Base-by-base conservation (phyloP, 1,140 invertebrate species). In the Trypoxylus dichotomus region DNA sequence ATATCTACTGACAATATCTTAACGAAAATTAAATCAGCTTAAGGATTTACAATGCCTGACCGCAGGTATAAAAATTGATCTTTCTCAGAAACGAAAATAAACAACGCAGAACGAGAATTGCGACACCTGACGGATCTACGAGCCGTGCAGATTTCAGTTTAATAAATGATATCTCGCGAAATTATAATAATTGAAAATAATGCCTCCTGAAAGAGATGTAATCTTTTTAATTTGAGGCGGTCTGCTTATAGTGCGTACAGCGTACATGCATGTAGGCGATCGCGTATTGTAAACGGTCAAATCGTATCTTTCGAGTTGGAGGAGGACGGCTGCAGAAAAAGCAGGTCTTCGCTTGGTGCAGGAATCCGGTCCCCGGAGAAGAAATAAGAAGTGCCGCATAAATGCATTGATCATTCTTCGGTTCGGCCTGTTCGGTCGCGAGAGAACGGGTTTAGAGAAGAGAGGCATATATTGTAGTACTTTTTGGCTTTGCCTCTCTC, bases 381-480 rank as follows among this genome's bases (percentile, higher is more conserved):
- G 81, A 82, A 79, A 79, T 81, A 81, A 82, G 80, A 80, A 82
- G 81, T 81, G 80, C 81, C 81, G 81, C 81, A 83, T 83, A 83
- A 83, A 83, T 83, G 81, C 81, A 83, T 83, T 83, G 80, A 83
- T 83, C 82, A 83, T 83, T 83, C 81, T 79, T 77, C 73, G 77
- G 77, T 72, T 78, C 77, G 76, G 73, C 76, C 68, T 81, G 79
- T 79, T 75, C 71, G 41, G 47, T 37, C 71, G 73, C 73, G 78
- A 81, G 79, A 81, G 76, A 82, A 82, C 81, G 81, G 80, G 81
- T 82, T 82, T 82, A 81, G 54, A 79, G 81, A 79, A 21, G 60
- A 47, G 43, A 47, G 43, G 43, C 15, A 47, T 19, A 47, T 3
- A 47, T 63, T 11, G 60, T 81, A 79, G 80, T 80, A 81, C 80